Percentiles rank a stretch among this genome's conserved stretches.
These are phyloP conservation scores for Rachycentron canadum DNA, from an alignment of 2,797 vertebrate species.

Conservation along the genomic window DNA sequence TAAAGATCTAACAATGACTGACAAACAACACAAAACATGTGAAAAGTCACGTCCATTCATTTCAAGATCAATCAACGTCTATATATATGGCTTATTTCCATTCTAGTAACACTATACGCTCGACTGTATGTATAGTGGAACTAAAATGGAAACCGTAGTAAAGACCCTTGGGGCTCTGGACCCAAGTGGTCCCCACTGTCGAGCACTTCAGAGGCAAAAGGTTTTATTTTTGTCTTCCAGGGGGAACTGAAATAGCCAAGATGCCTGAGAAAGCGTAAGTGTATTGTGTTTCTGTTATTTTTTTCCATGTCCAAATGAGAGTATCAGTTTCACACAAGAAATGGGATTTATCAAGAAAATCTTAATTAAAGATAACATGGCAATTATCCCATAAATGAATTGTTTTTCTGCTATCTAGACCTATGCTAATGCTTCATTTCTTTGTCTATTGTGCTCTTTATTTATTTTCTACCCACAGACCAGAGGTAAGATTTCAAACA, in stretches of 20 bases:
- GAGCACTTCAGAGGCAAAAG: slow-evolving; percentile 63
- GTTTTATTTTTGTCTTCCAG: slow-evolving; percentile 84
- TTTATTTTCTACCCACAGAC: slow-evolving; percentile 62
- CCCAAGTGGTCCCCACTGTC: slow-evolving; percentile 49
- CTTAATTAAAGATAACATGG: not conserved
- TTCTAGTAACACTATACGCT: slow-evolving; percentile 26
- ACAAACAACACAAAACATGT: slow-evolving; percentile 17
- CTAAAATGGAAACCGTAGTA: slow-evolving; percentile 54
- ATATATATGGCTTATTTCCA: slow-evolving; percentile 11
- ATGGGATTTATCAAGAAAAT: slow-evolving; percentile 42
- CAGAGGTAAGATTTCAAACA: slow-evolving; percentile 78
- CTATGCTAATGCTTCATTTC: not conserved
- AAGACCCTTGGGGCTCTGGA: slow-evolving; percentile 39
- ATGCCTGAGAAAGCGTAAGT: slow-evolving; percentile 87
- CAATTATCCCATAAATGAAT: not conserved
- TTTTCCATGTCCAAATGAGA: slow-evolving; percentile 51
- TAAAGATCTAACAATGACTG: not conserved
- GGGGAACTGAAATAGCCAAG: slow-evolving; percentile 70
- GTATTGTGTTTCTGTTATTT: slow-evolving; percentile 60
- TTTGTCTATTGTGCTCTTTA: not conserved
- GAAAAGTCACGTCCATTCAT: not conserved
- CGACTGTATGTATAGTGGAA: slow-evolving; percentile 17
- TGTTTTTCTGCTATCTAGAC: not conserved
- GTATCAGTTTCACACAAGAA: slow-evolving; percentile 28
- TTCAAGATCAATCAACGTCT: not conserved